Percentiles rank a stretch among this genome's conserved stretches.
Evolutionary conservation across 1,140 invertebrate species (phyloP).

Genomic region (Wiebesia pumilae): DNA sequence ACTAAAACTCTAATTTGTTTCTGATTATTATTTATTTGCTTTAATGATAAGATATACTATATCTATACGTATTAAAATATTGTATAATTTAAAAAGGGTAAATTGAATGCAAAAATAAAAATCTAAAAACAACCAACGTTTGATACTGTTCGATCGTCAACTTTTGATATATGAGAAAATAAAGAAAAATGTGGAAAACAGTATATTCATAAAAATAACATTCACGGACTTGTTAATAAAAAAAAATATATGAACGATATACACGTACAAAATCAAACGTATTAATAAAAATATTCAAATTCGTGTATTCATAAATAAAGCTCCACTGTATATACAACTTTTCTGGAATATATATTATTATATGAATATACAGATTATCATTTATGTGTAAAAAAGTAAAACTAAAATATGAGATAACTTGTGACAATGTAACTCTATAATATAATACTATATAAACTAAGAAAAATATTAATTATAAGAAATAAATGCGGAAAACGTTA

Average conservation of each 20-base stretch:
- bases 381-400: constrained; percentile 21
- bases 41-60: not conserved
- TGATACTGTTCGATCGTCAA: not conserved
- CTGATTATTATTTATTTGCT: not conserved
- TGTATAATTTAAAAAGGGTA: not conserved
- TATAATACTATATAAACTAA: constrained; percentile 1
- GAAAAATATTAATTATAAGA: constrained; percentile 55
- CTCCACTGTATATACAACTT: constrained; percentile 33
- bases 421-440: constrained; percentile 11
- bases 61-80: not conserved
- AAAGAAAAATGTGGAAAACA: not conserved
- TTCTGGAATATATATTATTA: constrained; percentile 10
- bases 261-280: not conserved
- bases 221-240: not conserved
- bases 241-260: not conserved
- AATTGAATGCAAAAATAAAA: not conserved
- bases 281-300: not conserved
- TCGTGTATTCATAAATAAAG: not conserved
- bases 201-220: not conserved
- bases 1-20: not conserved
- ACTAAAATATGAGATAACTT: not conserved
- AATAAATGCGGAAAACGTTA: constrained; percentile 21
- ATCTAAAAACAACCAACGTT: not conserved
- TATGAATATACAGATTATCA: constrained; percentile 21
- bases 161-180: not conserved